A percentile compares a stretch with the other conserved stretches of the same genome.
Conservation (phyloP, 2,113 vertebrate species). For the Silurus glanis region DNA sequence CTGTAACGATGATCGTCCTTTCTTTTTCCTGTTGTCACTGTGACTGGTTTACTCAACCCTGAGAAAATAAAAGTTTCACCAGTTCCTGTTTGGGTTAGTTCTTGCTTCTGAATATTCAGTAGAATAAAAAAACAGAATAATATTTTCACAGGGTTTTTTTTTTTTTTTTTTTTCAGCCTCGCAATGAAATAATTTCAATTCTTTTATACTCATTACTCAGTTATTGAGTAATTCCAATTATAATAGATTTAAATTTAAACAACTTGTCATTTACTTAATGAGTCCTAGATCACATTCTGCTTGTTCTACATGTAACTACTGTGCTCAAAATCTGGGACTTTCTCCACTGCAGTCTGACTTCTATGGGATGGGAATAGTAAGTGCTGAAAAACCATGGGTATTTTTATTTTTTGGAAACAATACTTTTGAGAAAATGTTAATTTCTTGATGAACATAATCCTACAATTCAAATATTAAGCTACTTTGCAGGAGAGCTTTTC, state of each 20-base stretch:
- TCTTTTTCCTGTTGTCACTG: neutral
- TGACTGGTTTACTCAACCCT: neutral
- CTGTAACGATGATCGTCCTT: neutral
- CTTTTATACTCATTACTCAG: neutral
- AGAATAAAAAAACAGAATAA: neutral
- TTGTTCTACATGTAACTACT: neutral
- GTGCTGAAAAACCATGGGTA: neutral
- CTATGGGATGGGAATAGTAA: slow-evolving; percentile 5
- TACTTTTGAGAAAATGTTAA: neutral
- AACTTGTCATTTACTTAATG: neutral
- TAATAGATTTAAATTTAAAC: neutral
- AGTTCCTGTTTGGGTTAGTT: neutral
- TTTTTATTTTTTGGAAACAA: neutral
- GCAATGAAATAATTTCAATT: neutral
- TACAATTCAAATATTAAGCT: neutral
- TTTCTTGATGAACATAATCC: neutral
- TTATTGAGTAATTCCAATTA: neutral
- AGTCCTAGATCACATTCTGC: neutral
- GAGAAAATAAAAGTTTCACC: neutral
- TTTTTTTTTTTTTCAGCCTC: neutral
- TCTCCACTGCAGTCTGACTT: slow-evolving; percentile 12
- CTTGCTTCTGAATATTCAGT: neutral
- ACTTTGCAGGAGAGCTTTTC: neutral
- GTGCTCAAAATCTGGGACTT: neutral
- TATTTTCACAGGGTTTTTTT: neutral